phyloP scores from a whole-genome alignment of 2,797 vertebrate species.

The Momotus momota region DNA sequence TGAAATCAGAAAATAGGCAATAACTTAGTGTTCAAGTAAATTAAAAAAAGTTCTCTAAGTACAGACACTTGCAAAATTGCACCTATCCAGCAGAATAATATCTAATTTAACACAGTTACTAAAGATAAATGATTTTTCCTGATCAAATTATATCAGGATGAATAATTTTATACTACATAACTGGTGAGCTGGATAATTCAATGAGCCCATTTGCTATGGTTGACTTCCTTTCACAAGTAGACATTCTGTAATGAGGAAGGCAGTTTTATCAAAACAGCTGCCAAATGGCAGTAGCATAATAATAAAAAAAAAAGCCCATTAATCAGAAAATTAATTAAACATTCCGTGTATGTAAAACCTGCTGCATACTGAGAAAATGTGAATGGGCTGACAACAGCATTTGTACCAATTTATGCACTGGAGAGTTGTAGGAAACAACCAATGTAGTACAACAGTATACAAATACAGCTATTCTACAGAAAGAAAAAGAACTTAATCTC shows the following conservation, averaged over 20 bases:
- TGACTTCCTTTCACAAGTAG: constrained; percentile 80
- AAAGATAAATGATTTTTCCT: constrained; percentile 82
- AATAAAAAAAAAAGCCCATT: constrained; percentile 56
- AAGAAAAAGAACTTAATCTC: neutral
- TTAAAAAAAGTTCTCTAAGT: constrained; percentile 69
- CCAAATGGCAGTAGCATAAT: constrained; percentile 74
- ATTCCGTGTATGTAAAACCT: constrained; percentile 71
- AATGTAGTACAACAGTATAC: neutral
- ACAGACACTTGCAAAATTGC: constrained; percentile 72
- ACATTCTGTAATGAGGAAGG: constrained; percentile 78
- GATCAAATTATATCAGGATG: constrained; percentile 84
- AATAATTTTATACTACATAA: constrained; percentile 83
- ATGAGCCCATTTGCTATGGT: constrained; percentile 79
- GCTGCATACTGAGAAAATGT: constrained; percentile 60
- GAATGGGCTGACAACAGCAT: constrained; percentile 61
- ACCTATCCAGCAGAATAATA: constrained; percentile 76
- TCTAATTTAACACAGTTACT: constrained; percentile 80
- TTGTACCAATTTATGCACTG: constrained; percentile 63
- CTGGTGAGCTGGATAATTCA: constrained; percentile 84
- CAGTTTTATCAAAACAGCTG: constrained; percentile 81
- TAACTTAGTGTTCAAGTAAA: constrained; percentile 72
- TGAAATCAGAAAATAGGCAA: constrained; percentile 70
- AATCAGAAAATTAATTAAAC: constrained; percentile 81
- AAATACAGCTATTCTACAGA: constrained; percentile 15
- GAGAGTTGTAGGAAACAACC: constrained; percentile 23